Percentiles rank a stretch among this genome's conserved stretches.
phyloP scores from a whole-genome alignment of 1,140 invertebrate species.

The Megalonaias nervosa region DNA sequence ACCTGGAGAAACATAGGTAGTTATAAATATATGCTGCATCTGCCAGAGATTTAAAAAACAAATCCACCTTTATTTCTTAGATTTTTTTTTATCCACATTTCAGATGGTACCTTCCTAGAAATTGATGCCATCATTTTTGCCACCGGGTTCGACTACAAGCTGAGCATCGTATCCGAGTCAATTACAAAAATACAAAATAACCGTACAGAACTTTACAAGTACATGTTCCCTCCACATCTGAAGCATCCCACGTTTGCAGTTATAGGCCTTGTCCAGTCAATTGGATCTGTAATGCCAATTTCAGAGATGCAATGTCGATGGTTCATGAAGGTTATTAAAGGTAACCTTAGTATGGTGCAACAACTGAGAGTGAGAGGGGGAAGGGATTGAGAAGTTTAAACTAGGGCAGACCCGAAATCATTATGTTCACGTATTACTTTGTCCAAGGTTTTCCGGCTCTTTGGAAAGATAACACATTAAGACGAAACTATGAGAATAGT shows the following conservation, averaged over 20 bases:
- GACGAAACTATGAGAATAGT: no score
- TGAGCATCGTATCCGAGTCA: conserved; percentile 59
- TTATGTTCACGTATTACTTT: neutral
- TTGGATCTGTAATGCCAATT: conserved; percentile 75
- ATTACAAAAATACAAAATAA: conserved; percentile 60
- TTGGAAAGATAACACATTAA: no score
- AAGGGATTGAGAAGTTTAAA: neutral
- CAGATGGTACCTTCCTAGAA: conserved; percentile 40
- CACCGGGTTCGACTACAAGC: conserved; percentile 66
- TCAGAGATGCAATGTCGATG: conserved; percentile 74
- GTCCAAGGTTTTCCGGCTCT: no score
- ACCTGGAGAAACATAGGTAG: no score
- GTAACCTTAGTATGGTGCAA: conserved; percentile 23
- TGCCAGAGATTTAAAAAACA: no score
- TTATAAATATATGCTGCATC: no score
- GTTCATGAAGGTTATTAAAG: conserved; percentile 57
- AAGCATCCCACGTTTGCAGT: conserved; percentile 70
- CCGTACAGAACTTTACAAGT: conserved; percentile 72
- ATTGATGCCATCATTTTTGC: conserved; percentile 66
- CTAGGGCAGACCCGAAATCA: neutral
- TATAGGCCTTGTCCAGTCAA: conserved; percentile 75
- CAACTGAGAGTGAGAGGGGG: neutral
- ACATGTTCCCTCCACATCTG: conserved; percentile 72
- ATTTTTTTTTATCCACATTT: neutral
- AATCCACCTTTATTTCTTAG: no score